Evolutionary conservation across 2,113 vertebrate genomes (phyloP).

Genomic region (Myiagra hebetior): DNA sequence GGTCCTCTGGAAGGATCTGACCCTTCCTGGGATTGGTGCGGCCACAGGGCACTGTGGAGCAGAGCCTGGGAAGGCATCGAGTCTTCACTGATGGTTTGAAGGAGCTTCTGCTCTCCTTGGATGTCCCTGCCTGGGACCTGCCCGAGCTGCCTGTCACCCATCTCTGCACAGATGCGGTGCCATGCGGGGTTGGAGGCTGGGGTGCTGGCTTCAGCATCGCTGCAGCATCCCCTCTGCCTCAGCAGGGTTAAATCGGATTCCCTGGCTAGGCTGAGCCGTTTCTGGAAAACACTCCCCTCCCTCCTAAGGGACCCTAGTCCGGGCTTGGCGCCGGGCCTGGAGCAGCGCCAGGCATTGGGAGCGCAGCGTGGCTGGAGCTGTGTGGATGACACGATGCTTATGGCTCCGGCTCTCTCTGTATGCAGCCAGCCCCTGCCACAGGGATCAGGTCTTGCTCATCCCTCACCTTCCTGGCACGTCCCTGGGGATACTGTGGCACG

Average conservation of each 20-base stretch:
- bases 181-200: fast-evolving
- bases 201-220: fast-evolving
- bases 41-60: background rate
- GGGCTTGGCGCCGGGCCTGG: background rate
- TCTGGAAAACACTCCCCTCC: background rate
- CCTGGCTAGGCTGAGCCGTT: background rate
- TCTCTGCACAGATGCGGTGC: fast-evolving
- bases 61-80: fast-evolving
- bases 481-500: background rate
- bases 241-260: background rate
- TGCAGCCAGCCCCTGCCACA: background rate
- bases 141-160: fast-evolving
- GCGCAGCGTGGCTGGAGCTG: background rate
- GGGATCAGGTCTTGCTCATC: background rate
- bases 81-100: background rate
- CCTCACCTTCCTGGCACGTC: background rate
- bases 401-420: fast-evolving
- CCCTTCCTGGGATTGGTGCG: fast-evolving
- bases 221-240: background rate
- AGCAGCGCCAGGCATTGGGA: background rate
- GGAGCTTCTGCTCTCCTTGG: background rate
- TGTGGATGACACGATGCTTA: background rate
- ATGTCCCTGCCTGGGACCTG: background rate
- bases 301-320: background rate
- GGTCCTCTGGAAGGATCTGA: background rate